Conservation (phyloP, 1,140 invertebrate genomes). For the Anastrepha obliqua region DNA sequence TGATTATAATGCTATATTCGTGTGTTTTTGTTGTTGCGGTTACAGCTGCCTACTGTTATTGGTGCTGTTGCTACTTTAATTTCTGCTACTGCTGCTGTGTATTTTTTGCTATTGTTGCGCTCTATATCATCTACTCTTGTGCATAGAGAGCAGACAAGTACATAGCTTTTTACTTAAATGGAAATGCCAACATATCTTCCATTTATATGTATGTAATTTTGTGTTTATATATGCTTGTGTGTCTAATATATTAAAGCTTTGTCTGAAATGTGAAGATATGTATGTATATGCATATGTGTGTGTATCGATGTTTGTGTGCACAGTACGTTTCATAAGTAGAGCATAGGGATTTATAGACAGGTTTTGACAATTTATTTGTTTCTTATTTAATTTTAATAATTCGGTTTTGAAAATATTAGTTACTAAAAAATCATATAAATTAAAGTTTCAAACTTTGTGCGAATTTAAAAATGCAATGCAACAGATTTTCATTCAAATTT, state of each 20-base stretch:
- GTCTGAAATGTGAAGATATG: no score
- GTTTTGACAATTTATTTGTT: no score
- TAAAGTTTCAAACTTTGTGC: no score
- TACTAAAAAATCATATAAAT: no score
- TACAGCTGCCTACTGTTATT: neutral
- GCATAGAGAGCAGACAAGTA: neutral
- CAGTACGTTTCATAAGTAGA: no score
- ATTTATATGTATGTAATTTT: neutral
- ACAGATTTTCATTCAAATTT: no score
- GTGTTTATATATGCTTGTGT: neutral
- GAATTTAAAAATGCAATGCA: no score
- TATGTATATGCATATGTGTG: neutral
- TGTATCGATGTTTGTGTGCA: neutral
- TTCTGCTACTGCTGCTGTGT: neutral
- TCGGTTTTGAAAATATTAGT: no score
- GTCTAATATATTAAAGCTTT: neutral
- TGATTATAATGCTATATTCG: slow-evolving; percentile 18
- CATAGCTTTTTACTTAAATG: neutral
- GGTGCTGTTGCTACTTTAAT: neutral
- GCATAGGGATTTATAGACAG: no score
- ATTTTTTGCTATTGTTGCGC: neutral
- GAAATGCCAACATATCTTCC: neutral
- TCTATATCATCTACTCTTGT: slow-evolving; percentile 33
- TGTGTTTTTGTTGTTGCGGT: slow-evolving; percentile 17
- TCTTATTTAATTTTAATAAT: no score